Percentiles rank a stretch among this genome's conserved stretches.
These are phyloP conservation scores for Onychomys leucogaster DNA, from an alignment of 2,797 vertebrate species.

Conservation along the genomic window DNA sequence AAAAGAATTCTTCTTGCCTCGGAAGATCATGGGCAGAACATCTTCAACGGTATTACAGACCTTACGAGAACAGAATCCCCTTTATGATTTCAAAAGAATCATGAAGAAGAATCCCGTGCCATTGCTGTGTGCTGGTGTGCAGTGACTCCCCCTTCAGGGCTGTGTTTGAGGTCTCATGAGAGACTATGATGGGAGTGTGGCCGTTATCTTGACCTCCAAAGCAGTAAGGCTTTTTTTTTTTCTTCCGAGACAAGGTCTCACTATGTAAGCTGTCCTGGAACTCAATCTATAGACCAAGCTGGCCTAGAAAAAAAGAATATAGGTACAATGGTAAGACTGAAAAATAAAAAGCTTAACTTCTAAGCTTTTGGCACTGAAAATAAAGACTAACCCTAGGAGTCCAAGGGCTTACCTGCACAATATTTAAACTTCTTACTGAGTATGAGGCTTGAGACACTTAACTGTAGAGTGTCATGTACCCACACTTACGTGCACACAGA, in stretches of 20 bases:
- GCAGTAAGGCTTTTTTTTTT: not conserved
- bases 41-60: conserved; percentile 92
- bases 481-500: not conserved
- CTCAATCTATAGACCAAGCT: not conserved
- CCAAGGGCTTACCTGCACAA: not conserved
- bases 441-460: conserved; percentile 14
- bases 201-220: not conserved
- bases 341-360: not conserved
- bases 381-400: not conserved
- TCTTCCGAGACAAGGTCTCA: not conserved
- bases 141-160: conserved; percentile 96
- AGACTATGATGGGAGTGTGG: not conserved
- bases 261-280: not conserved
- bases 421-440: conserved; percentile 20
- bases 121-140: conserved; percentile 96
- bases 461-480: not conserved
- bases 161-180: not conserved
- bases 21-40: conserved; percentile 94
- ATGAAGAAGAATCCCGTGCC: conserved; percentile 94
- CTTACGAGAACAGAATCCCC: conserved; percentile 92
- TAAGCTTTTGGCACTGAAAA: not conserved
- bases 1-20: conserved; percentile 90
- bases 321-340: not conserved
- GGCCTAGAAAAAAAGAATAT: not conserved
- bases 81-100: conserved; percentile 96